Percentiles rank a stretch among this genome's conserved stretches.
These are phyloP conservation scores for Phalacrocorax carbo DNA, from an alignment of 2,113 vertebrate genomes.

Conservation along the genomic window DNA sequence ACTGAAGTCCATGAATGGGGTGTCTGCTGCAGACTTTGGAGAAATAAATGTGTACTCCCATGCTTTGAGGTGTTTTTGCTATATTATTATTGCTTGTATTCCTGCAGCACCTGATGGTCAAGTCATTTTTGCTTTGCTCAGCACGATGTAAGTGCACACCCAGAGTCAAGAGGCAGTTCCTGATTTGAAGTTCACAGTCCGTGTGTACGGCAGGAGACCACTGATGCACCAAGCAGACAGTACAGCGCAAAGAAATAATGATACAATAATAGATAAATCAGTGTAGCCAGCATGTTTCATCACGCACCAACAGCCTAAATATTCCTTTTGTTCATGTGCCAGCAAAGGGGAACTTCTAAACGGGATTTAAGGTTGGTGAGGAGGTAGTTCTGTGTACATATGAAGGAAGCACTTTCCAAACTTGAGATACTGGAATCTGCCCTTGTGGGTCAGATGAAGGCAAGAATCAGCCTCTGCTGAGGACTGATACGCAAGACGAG, in stretches of 20 bases:
- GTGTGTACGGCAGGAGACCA: neutral
- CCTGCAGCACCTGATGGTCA: neutral
- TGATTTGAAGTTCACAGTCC: neutral
- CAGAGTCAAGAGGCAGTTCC: neutral
- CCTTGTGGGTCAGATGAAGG: rapidly evolving
- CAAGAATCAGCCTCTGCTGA: neutral
- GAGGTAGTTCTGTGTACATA: neutral
- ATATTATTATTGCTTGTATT: neutral
- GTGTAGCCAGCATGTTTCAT: neutral
- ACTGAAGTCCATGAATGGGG: neutral
- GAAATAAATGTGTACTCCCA: neutral
- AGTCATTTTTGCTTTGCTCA: neutral
- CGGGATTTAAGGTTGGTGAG: neutral
- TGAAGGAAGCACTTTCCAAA: neutral
- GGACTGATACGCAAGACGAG: rapidly evolving
- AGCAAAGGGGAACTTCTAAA: neutral
- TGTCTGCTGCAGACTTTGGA: neutral
- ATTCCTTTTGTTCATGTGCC: neutral
- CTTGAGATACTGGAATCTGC: neutral
- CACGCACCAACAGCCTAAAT: neutral
- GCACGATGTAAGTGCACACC: no score
- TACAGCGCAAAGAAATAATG: neutral
- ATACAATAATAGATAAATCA: rapidly evolving
- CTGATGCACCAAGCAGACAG: neutral
- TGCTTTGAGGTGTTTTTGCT: neutral